These are phyloP conservation scores for Paelopatides confundens DNA, from an alignment of 53 echinoderm and acorn worm species.

Conservation along the genomic window DNA sequence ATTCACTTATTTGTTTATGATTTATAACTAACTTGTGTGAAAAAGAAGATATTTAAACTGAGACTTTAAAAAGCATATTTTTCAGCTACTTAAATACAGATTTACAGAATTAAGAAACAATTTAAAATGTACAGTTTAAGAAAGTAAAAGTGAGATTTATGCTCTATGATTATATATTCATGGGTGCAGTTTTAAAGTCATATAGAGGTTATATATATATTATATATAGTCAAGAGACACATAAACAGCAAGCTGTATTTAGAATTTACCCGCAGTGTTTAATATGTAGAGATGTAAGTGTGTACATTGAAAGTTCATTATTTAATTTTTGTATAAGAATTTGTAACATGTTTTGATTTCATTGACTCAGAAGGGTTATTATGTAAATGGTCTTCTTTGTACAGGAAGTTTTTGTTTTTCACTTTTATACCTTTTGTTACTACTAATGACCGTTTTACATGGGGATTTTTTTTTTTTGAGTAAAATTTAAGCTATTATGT, in stretches of 20 bases:
- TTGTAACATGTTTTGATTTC: not conserved
- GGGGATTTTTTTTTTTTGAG: not conserved
- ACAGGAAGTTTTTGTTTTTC: not conserved
- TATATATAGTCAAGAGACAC: not conserved
- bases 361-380: not conserved
- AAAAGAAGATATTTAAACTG: not conserved
- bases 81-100: not conserved
- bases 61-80: not conserved
- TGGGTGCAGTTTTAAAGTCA: not conserved
- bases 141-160: not conserved
- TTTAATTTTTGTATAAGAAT: not conserved
- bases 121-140: not conserved
- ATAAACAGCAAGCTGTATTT: not conserved
- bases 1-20: not conserved
- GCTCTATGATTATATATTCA: not conserved
- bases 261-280: not conserved
- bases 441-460: not conserved
- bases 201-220: not conserved
- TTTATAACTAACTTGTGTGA: not conserved
- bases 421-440: constrained; percentile 8
- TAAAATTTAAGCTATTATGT: not conserved
- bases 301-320: not conserved
- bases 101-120: not conserved
- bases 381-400: not conserved
- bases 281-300: not conserved